Conservation (phyloP, 2,888 invertebrate species). For the Ophion ventricosus region DNA sequence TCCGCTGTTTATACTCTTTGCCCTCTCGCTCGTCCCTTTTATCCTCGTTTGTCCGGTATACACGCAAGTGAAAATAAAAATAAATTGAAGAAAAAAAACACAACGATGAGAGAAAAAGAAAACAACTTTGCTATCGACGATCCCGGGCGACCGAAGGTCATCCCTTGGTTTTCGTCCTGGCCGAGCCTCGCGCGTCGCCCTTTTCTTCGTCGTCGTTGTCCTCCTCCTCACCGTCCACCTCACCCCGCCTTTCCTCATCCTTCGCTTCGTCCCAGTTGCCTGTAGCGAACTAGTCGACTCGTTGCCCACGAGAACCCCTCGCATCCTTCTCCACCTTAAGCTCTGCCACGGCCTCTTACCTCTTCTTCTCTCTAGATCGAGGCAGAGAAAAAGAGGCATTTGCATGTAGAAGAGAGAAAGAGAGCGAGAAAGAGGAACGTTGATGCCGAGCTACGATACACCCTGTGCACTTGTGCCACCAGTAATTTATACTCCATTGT, state of each 20-base stretch:
- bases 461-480: slow-evolving; percentile 69
- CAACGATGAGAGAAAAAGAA: not conserved
- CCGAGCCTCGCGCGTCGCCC: not conserved
- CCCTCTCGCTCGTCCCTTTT: slow-evolving; percentile 36
- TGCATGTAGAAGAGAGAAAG: not conserved
- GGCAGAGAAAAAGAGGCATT: slow-evolving; percentile 8
- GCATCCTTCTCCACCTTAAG: slow-evolving; percentile 40
- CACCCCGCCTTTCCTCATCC: slow-evolving; percentile 50
- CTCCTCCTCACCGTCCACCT: slow-evolving; percentile 56
- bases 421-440: slow-evolving; percentile 8
- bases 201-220: slow-evolving; percentile 50
- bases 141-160: slow-evolving; percentile 66
- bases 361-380: slow-evolving; percentile 16
- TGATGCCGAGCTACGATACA: slow-evolving; percentile 59
- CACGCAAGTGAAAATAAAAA: slow-evolving; percentile 40
- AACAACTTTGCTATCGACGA: slow-evolving; percentile 68
- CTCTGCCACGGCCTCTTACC: slow-evolving; percentile 24
- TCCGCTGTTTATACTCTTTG: slow-evolving; percentile 3
- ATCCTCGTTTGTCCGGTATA: slow-evolving; percentile 7
- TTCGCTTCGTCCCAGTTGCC: slow-evolving; percentile 23
- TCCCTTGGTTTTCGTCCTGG: slow-evolving; percentile 56
- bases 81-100: not conserved
- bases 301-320: slow-evolving; percentile 17
- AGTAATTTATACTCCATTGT: slow-evolving; percentile 79
- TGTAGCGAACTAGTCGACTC: slow-evolving; percentile 44